phyloP scores from a whole-genome alignment of 1,140 invertebrate species.

The Eumaeus atala region DNA sequence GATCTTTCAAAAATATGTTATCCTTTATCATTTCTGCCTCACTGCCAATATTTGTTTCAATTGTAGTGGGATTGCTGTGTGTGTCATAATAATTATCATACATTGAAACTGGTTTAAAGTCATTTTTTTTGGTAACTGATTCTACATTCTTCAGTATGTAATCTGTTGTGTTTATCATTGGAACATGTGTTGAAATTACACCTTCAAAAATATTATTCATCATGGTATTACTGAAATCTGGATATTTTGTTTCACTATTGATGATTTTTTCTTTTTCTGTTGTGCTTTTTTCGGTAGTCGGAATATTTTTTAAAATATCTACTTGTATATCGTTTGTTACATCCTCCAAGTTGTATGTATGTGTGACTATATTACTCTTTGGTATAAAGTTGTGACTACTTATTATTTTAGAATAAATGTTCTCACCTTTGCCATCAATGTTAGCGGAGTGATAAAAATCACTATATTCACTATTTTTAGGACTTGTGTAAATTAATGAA shows the following conservation, averaged over 20 bases:
- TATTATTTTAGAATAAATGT: constrained; percentile 21
- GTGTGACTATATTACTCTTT: constrained; percentile 39
- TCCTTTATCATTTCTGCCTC: constrained; percentile 39
- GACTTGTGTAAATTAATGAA: not conserved
- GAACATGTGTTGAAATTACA: constrained; percentile 4
- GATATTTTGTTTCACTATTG: constrained; percentile 5
- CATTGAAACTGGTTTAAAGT: constrained; percentile 38
- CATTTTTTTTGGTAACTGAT: constrained; percentile 22
- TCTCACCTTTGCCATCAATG: constrained; percentile 6
- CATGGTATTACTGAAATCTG: not conserved
- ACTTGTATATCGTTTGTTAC: constrained; percentile 25
- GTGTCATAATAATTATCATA: constrained; percentile 22
- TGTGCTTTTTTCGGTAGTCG: constrained; percentile 7
- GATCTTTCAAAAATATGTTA: constrained; percentile 53
- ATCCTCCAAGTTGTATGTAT: constrained; percentile 44
- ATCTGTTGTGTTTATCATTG: not conserved
- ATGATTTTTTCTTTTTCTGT: not conserved
- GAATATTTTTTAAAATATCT: constrained; percentile 11
- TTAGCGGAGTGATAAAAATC: constrained; percentile 5
- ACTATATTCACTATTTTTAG: not conserved
- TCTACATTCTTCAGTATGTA: not conserved
- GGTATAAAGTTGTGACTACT: constrained; percentile 35
- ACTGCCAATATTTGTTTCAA: constrained; percentile 30
- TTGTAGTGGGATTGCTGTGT: constrained; percentile 9
- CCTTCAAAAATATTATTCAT: not conserved